These are phyloP conservation scores for Isaurus tuberculatus DNA, from an alignment of 92 coral and sea anemone genomes.

Conservation along the genomic window DNA sequence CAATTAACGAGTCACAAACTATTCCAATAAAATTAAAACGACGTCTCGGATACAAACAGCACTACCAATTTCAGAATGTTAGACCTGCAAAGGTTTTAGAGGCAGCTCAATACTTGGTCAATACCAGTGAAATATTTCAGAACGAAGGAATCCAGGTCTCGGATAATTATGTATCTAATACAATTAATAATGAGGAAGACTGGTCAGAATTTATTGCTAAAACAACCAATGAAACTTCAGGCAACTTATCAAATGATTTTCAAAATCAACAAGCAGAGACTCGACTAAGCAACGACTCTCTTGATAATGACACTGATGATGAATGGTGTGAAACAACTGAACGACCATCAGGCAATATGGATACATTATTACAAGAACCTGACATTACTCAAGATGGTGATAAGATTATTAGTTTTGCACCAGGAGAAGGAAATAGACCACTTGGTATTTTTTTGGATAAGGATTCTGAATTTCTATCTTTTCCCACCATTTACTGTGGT, in stretches of 20 bases:
- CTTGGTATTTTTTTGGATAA: constrained; percentile 25
- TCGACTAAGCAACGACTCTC: constrained; percentile 30
- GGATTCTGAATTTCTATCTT: constrained; percentile 42
- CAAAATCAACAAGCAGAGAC: constrained; percentile 32
- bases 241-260: constrained; percentile 37
- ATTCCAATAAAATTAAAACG: constrained; percentile 11
- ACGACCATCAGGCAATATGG: constrained; percentile 34
- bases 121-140: constrained; percentile 11
- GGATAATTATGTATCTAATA: constrained; percentile 30
- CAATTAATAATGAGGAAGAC: constrained; percentile 39
- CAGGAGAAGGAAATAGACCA: constrained; percentile 59
- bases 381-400: constrained; percentile 12
- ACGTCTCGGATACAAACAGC: constrained; percentile 6
- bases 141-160: constrained; percentile 18
- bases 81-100: constrained; percentile 48
- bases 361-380: constrained; percentile 12
- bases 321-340: constrained; percentile 46
- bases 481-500: constrained; percentile 33
- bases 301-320: constrained; percentile 49
- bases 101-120: constrained; percentile 36
- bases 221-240: constrained; percentile 45
- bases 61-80: constrained; percentile 23
- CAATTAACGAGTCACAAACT: constrained; percentile 14
- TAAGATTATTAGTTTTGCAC: constrained; percentile 27
- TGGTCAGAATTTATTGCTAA: constrained; percentile 54